Base-by-base conservation (phyloP, 92 coral and sea anemone species). In the Heliopora coerulea region DNA sequence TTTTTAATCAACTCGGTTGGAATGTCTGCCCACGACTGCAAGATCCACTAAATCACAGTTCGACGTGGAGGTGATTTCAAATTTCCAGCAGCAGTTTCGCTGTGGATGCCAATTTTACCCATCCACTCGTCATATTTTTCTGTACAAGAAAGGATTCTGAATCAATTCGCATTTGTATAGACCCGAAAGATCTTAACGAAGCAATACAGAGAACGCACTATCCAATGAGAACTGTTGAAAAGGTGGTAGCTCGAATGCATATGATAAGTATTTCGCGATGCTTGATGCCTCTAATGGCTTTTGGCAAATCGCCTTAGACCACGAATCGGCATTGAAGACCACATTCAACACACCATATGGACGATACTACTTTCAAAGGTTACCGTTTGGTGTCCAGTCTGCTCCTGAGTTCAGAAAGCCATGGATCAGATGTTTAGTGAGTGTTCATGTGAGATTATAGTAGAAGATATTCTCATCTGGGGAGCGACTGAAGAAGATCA, bases 401-500 rank as follows among this genome's bases (percentile, higher is more conserved):
- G 83, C 89, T 0, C 89, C 81, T 75, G 86, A 85, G 52, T 85
- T 57, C 86, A 81, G 69, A 46, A 80, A 37, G 81, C 89, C 15
- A 70, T 85, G 60, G 41, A 52, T 39, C 82, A 86, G 26, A 37
- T 23, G 14, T 86, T 86, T 29, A 28, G 17, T 23, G 82, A 86
- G 52, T 60, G 82, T 23, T 20, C 63, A 8, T 86, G 90, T 52
- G 85, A 86, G 35, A 86, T 79, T 13, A 83, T 83, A 58, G 79
- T 86, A 18, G 87, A 86, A 31, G 87, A 86, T 82, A 86, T 86
- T 24, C 52, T 86, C 15, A 83, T 82, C 46, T 86, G 90, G 84
- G 90, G 90, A 17, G 23, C 39, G 13, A 86, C 87, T n/a, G 8
- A 79, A 0, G 77, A 82, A 23, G 87, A 86, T 54, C 91, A 82